Base-by-base conservation (phyloP, 35 echinoderm and acorn worm genomes). In the Chiridota heheva region DNA sequence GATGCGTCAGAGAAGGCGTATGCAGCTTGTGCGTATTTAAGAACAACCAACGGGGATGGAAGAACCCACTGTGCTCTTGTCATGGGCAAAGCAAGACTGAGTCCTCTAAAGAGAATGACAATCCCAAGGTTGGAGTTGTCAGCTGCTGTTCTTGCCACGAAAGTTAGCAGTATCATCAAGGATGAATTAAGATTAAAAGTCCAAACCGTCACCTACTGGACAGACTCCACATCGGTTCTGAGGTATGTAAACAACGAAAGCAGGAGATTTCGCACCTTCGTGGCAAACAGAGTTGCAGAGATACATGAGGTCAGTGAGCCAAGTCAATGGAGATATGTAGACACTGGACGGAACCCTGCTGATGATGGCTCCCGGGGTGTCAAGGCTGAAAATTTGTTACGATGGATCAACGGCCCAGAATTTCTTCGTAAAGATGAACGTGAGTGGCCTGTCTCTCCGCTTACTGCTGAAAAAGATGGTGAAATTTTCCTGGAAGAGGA, bases 21-120 rank as follows among this genome's bases (percentile, higher is more conserved):
- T 40, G 77, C 56, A 35, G 77, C 77, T 10, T 51, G 38, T 61
- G 34, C 77, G n/a, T 81, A 42, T 26, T 31, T 65, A 2, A 40
- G 58, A 63, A 1, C 6, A 10, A 4, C 27, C 2, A 46, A 4
- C 1, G 27, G 2, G 7, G 69, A 4, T 22, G 43, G 16, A 4
- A 22, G 70, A 5, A 71, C 63, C 31, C 74, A 86, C 20, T 80
- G 82, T 69, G 73, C 59, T 43, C 81, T 87, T 80, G 46, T 91
- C 24, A 80, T 80, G 83, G 89, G 82, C 28, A 86, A 91, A 41
- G 42, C 88, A 20, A 91, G 88, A 58, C 36, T 81, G 2, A n/a
- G 56, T 20, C 58, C 77, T 10, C 40, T 81, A 8, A 81, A 64
- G 77, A 64, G 18, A 17, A 17, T 81, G 59, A 81, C 77, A 1